Evolutionary conservation across 2,113 vertebrate species (phyloP).

Genomic region (Condylura cristata): DNA sequence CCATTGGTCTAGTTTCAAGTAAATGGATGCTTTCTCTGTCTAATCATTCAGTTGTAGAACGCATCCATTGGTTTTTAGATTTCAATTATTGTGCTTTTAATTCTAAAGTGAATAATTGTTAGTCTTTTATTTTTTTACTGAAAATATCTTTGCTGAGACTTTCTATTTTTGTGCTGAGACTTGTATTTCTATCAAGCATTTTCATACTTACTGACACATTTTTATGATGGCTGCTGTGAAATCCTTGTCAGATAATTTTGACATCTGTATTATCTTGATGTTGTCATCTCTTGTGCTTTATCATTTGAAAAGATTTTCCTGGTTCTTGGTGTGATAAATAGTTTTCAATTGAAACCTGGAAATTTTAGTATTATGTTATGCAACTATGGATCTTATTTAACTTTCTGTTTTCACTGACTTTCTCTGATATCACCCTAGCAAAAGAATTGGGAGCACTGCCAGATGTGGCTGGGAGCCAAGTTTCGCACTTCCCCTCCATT

Average conservation of each 20-base stretch:
- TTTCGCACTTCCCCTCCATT: background rate
- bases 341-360: slow-evolving; percentile 37
- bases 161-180: background rate
- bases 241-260: background rate
- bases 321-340: background rate
- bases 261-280: background rate
- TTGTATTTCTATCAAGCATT: background rate
- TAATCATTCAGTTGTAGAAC: slow-evolving; percentile 22
- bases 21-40: background rate
- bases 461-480: background rate
- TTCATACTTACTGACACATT: background rate
- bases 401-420: background rate
- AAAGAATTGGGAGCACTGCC: background rate
- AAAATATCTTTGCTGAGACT: background rate
- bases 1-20: background rate
- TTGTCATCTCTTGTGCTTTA: background rate
- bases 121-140: background rate
- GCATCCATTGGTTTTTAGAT: slow-evolving; percentile 11
- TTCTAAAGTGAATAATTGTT: slow-evolving; percentile 12
- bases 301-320: background rate
- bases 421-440: background rate
- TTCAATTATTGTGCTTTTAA: slow-evolving; percentile 17
- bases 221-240: background rate
- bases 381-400: background rate
- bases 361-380: background rate